Percentiles rank a stretch among this genome's conserved stretches.
Evolutionary conservation across 2,797 vertebrate genomes (phyloP).

Genomic region (Silurus lanzhouensis): DNA sequence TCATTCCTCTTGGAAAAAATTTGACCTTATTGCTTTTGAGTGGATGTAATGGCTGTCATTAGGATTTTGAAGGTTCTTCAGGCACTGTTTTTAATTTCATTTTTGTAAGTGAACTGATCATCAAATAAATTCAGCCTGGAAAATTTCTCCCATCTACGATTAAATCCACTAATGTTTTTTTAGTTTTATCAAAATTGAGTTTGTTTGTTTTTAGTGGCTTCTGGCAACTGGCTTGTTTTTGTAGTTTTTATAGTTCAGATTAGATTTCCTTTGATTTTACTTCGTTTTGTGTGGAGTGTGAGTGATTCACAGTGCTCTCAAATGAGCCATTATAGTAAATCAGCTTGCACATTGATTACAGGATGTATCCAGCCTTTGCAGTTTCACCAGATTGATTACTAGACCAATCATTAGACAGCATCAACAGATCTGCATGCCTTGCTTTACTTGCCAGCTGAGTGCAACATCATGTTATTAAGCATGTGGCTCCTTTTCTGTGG

Average conservation of each 20-base stretch:
- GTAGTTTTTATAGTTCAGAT: conserved; percentile 5
- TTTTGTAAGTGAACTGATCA: neutral
- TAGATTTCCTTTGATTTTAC: conserved; percentile 14
- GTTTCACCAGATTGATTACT: conserved; percentile 14
- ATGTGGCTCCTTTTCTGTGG: neutral
- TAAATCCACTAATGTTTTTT: neutral
- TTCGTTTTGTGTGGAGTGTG: neutral
- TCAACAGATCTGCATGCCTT: conserved; percentile 27
- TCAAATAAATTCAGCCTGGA: neutral
- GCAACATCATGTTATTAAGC: neutral
- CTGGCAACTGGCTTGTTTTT: neutral
- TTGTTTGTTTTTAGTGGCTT: neutral
- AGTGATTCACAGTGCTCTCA: conserved; percentile 18
- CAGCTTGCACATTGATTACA: conserved; percentile 35
- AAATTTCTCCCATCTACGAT: neutral
- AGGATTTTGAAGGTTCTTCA: neutral
- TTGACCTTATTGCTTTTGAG: neutral
- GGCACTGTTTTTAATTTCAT: neutral
- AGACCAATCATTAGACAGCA: conserved; percentile 8
- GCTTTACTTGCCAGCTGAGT: conserved; percentile 1
- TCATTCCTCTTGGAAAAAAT: neutral
- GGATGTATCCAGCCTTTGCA: conserved; percentile 21
- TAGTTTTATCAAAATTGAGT: neutral
- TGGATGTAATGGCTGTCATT: neutral
- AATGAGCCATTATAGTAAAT: conserved; percentile 23